phyloP scores from a whole-genome alignment of 2,113 vertebrate species.

The Odocoileus virginianus region DNA sequence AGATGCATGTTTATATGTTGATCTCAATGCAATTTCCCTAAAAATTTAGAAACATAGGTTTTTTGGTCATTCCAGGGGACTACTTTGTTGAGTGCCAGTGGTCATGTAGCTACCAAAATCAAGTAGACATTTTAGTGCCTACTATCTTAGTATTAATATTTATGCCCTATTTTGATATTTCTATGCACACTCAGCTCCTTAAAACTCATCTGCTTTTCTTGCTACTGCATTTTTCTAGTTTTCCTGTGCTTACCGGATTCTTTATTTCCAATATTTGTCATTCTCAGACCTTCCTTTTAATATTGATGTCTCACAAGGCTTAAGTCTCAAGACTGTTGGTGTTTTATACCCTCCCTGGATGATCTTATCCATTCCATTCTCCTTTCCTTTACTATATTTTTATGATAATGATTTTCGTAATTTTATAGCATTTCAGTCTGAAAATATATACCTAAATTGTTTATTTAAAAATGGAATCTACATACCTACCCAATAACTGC shows the following conservation, averaged over 20 bases:
- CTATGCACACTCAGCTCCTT: background rate
- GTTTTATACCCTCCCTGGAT: background rate
- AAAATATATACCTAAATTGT: background rate
- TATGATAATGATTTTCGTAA: background rate
- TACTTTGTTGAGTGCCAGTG: background rate
- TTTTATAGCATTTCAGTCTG: background rate
- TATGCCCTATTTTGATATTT: background rate
- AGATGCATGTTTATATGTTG: background rate
- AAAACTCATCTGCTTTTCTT: background rate
- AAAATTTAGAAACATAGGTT: background rate
- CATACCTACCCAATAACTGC: background rate
- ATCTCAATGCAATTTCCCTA: background rate
- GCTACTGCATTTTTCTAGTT: background rate
- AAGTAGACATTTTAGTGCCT: background rate
- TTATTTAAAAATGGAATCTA: background rate
- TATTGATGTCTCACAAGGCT: background rate
- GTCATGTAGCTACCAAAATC: background rate
- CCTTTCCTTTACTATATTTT: background rate
- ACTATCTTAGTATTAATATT: background rate
- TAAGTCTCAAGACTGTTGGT: background rate
- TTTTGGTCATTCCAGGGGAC: background rate
- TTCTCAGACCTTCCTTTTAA: background rate
- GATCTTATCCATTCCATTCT: background rate
- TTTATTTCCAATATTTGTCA: background rate
- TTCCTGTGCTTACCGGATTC: background rate